Percentiles rank a stretch among this genome's conserved stretches.
phyloP scores from a whole-genome alignment of 2,888 invertebrate genomes.

The Elmis aenea region DNA sequence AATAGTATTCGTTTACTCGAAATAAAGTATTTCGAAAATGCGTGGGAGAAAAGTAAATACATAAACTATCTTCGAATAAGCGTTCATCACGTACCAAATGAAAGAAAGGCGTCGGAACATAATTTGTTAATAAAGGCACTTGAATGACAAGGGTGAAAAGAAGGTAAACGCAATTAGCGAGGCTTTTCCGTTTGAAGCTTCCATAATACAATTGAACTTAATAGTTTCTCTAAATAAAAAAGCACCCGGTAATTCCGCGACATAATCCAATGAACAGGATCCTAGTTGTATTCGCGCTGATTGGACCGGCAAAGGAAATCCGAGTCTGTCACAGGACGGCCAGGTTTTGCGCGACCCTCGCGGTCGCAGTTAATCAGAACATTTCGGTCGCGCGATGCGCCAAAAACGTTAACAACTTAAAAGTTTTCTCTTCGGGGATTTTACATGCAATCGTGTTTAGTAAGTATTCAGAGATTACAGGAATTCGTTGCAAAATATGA shows the following conservation, averaged over 20 bases:
- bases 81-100: no score
- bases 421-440: constrained; percentile 17
- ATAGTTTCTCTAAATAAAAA: constrained; percentile 25
- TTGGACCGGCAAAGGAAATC: constrained; percentile 31
- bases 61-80: no score
- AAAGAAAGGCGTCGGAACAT: no score
- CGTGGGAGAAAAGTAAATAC: no score
- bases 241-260: constrained; percentile 32
- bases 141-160: no score
- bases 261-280: constrained; percentile 31
- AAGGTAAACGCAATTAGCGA: no score
- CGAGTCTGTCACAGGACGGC: constrained; percentile 25
- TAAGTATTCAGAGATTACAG: constrained; percentile 6
- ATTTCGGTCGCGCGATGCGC: no score
- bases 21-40: no score
- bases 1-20: no score
- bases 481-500: constrained; percentile 4
- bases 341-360: constrained; percentile 29
- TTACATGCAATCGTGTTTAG: constrained; percentile 11
- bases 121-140: no score
- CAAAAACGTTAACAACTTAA: constrained; percentile 19
- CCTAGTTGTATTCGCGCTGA: constrained; percentile 30
- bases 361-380: constrained; percentile 29
- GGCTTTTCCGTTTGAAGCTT: no score
- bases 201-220: no score